phyloP scores from a whole-genome alignment of 2,113 vertebrate genomes.

The Gnathonemus longibarbis region DNA sequence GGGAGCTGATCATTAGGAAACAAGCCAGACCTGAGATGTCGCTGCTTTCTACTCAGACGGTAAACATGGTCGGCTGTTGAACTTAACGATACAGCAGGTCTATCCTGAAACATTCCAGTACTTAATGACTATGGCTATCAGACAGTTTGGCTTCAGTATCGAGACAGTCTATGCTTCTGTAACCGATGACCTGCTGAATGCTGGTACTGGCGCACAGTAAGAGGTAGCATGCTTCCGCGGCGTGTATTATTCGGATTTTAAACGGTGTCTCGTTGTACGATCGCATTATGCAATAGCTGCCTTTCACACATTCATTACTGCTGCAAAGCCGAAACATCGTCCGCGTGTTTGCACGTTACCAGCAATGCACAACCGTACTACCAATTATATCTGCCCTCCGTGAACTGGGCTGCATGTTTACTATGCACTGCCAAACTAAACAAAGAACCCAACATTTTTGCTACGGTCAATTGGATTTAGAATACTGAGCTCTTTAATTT shows the following conservation, averaged over 20 bases:
- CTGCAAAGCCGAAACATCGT: conserved; percentile 21
- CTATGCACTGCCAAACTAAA: background rate
- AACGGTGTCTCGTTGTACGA: background rate
- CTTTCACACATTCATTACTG: conserved; percentile 16
- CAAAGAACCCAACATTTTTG: background rate
- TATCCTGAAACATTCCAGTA: background rate
- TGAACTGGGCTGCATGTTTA: background rate
- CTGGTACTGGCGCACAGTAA: background rate
- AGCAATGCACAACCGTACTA: background rate
- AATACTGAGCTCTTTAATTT: background rate
- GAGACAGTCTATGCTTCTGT: background rate
- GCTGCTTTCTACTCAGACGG: conserved; percentile 3
- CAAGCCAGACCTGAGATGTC: background rate
- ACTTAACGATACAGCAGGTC: background rate
- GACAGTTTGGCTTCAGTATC: background rate
- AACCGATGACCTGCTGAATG: background rate
- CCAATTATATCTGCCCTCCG: background rate
- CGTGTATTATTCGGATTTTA: background rate
- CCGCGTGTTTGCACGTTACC: conserved; percentile 25
- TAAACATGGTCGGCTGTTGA: background rate
- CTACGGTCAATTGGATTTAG: background rate
- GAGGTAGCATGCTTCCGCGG: background rate
- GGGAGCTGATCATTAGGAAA: conserved; percentile 18
- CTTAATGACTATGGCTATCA: background rate
- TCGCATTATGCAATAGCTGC: conserved; percentile 42